Evolutionary conservation across 2,888 invertebrate species (phyloP), one percentile per base, ranked within the genome.

Genomic region (Brenthis hecate): DNA sequence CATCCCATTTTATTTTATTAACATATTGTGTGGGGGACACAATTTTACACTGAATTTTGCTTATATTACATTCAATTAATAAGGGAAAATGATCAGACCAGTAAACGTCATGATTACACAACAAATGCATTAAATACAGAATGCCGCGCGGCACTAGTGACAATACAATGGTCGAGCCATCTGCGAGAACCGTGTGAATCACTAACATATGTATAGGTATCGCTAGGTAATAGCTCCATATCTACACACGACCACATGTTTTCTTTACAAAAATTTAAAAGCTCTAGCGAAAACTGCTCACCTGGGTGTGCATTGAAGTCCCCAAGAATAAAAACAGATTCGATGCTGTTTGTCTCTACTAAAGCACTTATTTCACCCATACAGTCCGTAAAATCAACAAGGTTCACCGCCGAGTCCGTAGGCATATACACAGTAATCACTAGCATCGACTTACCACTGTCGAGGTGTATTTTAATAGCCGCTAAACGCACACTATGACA

Each of bases 241-340:
- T 75, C 77, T 8, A 68, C 70, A 65, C 77, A 76, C 2, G 51
- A 8, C 75, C 69, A 72, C 4, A 55, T 43, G 50, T 75, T 74
- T n/a, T 77, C 77, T 1, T 16, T n/a, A 19, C 51, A 56, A 58
- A 55, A 56, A 28, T 43, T 55, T 47, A 48, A 43, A 23, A 72
- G 58, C 51, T 72, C 70, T 0, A 16, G n/a, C 54, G 54, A 61
- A 66, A 72, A 70, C n/a, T 23, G 68, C 16, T 58, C 47, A 23
- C 32, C 13, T 13, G 67, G 72, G 43, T 69, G 67, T 11, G 72
- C 61, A n/a, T 72, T 72, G 56, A 65, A 70, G 28, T 72, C 72
- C 13, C 70, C 72, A 53, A 71, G 48, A 36, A 68, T 56, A n/a
- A 61, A 73, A 13, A 70, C 66, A 32, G 56, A 58, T 28, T 73